These are phyloP conservation scores for Netelia inedita DNA, from an alignment of 2,888 invertebrate species.

Conservation along the genomic window DNA sequence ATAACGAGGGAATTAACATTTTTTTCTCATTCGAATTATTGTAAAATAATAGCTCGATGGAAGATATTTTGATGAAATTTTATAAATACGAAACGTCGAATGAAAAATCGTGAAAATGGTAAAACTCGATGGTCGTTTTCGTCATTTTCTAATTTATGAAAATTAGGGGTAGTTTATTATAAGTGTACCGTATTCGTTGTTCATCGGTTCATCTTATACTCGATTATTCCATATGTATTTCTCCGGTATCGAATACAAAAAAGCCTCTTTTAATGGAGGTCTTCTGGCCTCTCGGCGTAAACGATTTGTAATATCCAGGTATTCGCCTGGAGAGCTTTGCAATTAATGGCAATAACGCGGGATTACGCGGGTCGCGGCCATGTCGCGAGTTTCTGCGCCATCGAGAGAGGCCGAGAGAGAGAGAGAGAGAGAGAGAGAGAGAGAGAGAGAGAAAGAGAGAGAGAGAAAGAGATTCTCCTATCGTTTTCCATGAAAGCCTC, in stretches of 20 bases:
- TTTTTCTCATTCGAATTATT: too few relatives aligned
- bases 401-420: neutral
- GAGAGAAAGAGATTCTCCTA: slow-evolving; percentile 6
- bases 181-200: too few relatives aligned
- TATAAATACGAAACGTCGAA: too few relatives aligned
- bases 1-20: too few relatives aligned
- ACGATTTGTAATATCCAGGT: slow-evolving; percentile 75
- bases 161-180: too few relatives aligned
- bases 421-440: too few relatives aligned
- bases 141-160: too few relatives aligned
- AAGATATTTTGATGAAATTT: too few relatives aligned
- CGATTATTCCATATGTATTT: slow-evolving; percentile 48
- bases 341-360: slow-evolving; percentile 75
- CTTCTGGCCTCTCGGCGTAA: slow-evolving; percentile 66
- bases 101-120: too few relatives aligned
- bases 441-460: slow-evolving; percentile 7
- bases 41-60: too few relatives aligned
- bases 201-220: neutral
- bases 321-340: slow-evolving; percentile 71
- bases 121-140: too few relatives aligned
- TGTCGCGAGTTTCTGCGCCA: slow-evolving; percentile 42
- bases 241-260: slow-evolving; percentile 53
- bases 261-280: slow-evolving; percentile 70
- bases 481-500: slow-evolving; percentile 51
- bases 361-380: slow-evolving; percentile 70